A percentile compares a stretch with the other conserved stretches of the same genome.
Conservation (phyloP, 2,113 vertebrate genomes). For the Gallinago media region DNA sequence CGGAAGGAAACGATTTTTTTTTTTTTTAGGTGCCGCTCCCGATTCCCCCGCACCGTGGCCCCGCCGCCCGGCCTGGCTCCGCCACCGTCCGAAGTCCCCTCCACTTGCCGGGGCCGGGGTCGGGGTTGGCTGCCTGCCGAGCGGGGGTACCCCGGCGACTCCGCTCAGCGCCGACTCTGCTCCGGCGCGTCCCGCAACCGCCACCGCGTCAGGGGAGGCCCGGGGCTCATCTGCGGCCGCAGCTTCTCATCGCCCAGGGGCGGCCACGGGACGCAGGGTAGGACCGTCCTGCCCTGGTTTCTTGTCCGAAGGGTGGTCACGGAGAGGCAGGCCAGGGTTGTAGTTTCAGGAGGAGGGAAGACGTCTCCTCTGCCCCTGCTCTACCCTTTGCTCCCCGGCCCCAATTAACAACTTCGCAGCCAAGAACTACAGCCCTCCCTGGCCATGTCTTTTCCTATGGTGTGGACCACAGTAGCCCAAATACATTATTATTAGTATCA, state of each 20-base stretch:
- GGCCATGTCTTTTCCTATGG: not conserved
- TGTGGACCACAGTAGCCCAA: too few relatives aligned
- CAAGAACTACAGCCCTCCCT: not conserved
- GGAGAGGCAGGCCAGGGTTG: accelerated
- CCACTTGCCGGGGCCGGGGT: not conserved
- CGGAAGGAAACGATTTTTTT: slow-evolving; percentile 71
- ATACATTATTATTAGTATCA: too few relatives aligned
- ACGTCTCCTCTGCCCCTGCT: accelerated
- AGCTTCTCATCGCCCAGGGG: not conserved
- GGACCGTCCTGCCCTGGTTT: too few relatives aligned
- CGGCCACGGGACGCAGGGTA: not conserved
- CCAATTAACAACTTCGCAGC: not conserved
- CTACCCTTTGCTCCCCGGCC: not conserved
- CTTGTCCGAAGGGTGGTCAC: accelerated
- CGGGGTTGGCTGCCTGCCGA: not conserved
- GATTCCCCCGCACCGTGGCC: not conserved
- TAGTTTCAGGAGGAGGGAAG: too few relatives aligned
- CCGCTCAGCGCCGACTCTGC: accelerated
- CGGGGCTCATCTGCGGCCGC: accelerated
- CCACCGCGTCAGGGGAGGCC: not conserved
- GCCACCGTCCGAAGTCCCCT: not conserved
- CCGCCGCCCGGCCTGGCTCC: not conserved
- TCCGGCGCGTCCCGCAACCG: accelerated
- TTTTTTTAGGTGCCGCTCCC: not conserved
- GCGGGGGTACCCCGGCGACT: too few relatives aligned